Evolutionary conservation across 2,888 invertebrate genomes (phyloP).

Genomic region (Mayetiola destructor): DNA sequence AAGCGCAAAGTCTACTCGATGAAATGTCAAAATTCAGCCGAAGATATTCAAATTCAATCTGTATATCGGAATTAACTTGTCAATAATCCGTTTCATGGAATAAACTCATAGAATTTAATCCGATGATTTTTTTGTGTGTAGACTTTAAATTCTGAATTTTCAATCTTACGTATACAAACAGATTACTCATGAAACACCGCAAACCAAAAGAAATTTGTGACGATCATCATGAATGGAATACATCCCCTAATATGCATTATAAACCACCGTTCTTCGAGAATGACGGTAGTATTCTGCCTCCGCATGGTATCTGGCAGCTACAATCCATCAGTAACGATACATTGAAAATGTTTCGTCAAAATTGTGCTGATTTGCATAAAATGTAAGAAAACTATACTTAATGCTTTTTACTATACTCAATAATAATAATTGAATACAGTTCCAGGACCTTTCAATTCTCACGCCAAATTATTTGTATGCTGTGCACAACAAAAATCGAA

Average conservation of each 20-base stretch:
- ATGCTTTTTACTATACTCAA: too few relatives aligned
- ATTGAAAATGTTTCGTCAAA: constrained; percentile 29
- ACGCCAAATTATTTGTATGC: background rate
- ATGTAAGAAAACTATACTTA: background rate
- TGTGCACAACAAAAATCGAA: constrained; percentile 18
- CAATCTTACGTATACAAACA: too few relatives aligned
- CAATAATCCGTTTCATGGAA: too few relatives aligned
- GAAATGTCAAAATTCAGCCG: too few relatives aligned
- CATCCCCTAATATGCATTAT: constrained; percentile 28
- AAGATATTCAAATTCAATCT: too few relatives aligned
- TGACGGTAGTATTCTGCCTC: constrained; percentile 34
- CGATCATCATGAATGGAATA: constrained; percentile 28
- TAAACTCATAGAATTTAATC: too few relatives aligned
- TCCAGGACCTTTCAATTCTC: background rate
- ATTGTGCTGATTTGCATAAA: constrained; percentile 35
- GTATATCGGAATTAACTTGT: too few relatives aligned
- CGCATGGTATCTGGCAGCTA: constrained; percentile 38
- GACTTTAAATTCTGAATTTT: too few relatives aligned
- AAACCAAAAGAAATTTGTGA: constrained; percentile 31
- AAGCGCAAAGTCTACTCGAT: too few relatives aligned
- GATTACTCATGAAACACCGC: constrained; percentile 35
- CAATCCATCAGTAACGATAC: constrained; percentile 30
- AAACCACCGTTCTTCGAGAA: constrained; percentile 29
- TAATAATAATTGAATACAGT: background rate
- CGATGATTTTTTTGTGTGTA: too few relatives aligned